A percentile compares a stretch with the other conserved stretches of the same genome.
phyloP scores from a whole-genome alignment of 2,113 vertebrate species.

The Alligator mississippiensis region DNA sequence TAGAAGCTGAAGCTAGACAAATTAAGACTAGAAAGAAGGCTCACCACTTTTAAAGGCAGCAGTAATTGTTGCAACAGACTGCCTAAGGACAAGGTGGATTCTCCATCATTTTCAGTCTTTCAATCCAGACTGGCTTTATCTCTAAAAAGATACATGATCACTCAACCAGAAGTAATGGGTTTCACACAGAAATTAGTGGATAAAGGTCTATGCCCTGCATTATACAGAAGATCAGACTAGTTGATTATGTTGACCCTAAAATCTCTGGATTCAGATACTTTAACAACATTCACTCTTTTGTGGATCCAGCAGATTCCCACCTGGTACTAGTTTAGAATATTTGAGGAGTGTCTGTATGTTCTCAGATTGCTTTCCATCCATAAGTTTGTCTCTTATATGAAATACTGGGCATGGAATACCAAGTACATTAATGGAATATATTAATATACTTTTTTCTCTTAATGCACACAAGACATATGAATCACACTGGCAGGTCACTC shows the following conservation, averaged over 20 bases:
- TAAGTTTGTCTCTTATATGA: not conserved
- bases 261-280: not conserved
- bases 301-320: not conserved
- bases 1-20: too few species aligned
- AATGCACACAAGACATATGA: not conserved
- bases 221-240: not conserved
- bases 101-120: too few species aligned
- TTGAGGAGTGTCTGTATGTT: not conserved
- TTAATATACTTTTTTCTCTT: not conserved
- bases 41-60: too few species aligned
- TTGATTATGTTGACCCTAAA: not conserved
- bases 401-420: not conserved
- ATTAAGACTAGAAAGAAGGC: too few species aligned
- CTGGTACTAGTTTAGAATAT: not conserved
- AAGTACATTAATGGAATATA: slow-evolving; percentile 27
- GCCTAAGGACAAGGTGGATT: too few species aligned
- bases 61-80: too few species aligned
- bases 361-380: not conserved
- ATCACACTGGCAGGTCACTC: not conserved
- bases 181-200: not conserved
- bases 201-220: not conserved
- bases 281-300: not conserved
- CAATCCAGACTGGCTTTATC: too few species aligned
- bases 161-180: not conserved
- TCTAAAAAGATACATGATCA: too few species aligned